A percentile compares a stretch with the other conserved stretches of the same genome.
Evolutionary conservation across 2,113 vertebrate species (phyloP).

Genomic region (Globicephala melas): DNA sequence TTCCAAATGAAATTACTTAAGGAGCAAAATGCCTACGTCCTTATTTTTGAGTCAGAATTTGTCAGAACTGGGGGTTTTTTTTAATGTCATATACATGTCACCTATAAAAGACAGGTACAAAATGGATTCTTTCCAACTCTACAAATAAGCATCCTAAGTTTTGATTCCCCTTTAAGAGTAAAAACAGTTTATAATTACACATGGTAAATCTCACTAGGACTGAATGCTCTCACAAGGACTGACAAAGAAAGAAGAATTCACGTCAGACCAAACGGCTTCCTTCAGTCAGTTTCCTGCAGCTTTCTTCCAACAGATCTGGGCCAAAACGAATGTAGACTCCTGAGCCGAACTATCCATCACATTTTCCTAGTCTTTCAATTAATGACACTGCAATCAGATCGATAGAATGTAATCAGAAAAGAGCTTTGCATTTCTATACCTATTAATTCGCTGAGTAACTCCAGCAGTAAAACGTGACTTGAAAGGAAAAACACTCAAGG

Average conservation of each 20-base stretch:
- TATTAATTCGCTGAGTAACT: constrained; percentile 89
- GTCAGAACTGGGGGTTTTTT: constrained; percentile 17
- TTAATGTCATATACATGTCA: constrained; percentile 1
- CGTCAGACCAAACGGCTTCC: constrained; percentile 80
- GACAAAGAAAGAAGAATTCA: constrained; percentile 85
- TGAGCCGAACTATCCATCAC: constrained; percentile 82
- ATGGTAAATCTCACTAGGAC: constrained; percentile 82
- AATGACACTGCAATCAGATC: constrained; percentile 88
- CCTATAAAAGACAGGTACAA: neutral
- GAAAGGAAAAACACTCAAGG: constrained; percentile 77
- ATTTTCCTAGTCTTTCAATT: constrained; percentile 83
- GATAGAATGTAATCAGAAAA: constrained; percentile 86
- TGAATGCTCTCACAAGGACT: constrained; percentile 80
- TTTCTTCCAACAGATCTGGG: constrained; percentile 80
- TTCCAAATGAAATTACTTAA: constrained; percentile 61
- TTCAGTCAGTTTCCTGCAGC: constrained; percentile 78
- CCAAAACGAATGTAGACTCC: constrained; percentile 79
- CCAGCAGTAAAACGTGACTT: constrained; percentile 82
- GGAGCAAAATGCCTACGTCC: constrained; percentile 67
- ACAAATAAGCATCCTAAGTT: constrained; percentile 65
- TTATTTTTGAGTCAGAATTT: constrained; percentile 70
- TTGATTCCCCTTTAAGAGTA: constrained; percentile 79
- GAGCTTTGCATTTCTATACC: constrained; percentile 87
- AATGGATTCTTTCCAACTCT: constrained; percentile 65
- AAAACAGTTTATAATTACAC: constrained; percentile 79